phyloP scores from a whole-genome alignment of 2,113 vertebrate genomes.

The Phylloscopus trochiloides region DNA sequence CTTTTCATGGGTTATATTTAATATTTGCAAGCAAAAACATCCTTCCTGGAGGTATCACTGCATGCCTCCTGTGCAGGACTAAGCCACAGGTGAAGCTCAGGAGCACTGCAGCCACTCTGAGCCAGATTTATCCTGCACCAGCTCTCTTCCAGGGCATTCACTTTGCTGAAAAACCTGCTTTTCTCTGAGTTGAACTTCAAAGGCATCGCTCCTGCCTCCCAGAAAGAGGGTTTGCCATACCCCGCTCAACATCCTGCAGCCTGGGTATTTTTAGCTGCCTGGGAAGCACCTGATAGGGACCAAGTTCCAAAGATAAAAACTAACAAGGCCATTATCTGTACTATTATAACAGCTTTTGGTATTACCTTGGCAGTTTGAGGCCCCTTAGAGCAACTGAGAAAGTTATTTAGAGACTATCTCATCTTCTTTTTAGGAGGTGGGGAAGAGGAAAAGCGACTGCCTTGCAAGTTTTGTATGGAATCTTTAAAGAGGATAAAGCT shows the following conservation, averaged over 20 bases:
- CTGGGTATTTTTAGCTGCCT: neutral
- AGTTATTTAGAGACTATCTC: neutral
- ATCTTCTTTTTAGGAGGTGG: neutral
- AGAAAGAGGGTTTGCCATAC: neutral
- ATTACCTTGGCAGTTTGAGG: neutral
- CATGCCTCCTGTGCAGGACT: neutral
- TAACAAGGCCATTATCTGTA: neutral
- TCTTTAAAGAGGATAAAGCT: neutral
- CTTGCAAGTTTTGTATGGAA: neutral
- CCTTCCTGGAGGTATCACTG: neutral
- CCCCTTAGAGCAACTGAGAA: neutral
- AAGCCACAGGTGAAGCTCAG: neutral
- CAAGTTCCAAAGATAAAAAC: neutral
- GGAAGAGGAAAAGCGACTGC: accelerated
- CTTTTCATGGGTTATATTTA: neutral
- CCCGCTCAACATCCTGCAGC: neutral
- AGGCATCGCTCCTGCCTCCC: neutral
- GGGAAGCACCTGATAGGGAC: neutral
- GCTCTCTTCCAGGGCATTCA: neutral
- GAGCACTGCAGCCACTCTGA: neutral
- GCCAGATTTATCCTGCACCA: neutral
- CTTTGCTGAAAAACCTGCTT: neutral
- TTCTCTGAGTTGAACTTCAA: neutral
- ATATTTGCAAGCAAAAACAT: neutral
- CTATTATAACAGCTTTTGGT: neutral